A percentile compares a stretch with the other conserved stretches of the same genome.
phyloP scores from a whole-genome alignment of 2,888 invertebrate genomes.

The Eurytoma californica region DNA sequence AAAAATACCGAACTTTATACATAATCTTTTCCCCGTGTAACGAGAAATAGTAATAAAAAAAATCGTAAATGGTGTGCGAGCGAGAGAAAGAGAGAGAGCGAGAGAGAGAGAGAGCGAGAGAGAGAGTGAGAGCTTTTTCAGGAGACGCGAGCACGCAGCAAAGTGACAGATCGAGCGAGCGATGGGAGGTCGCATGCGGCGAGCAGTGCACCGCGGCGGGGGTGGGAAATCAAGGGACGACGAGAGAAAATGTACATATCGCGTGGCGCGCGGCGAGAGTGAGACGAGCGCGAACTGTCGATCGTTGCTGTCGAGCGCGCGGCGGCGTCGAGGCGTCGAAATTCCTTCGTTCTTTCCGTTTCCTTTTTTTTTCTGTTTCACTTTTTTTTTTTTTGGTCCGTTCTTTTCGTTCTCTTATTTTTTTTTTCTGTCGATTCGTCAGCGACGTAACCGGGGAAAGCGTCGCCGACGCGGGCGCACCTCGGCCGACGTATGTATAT shows the following conservation, averaged over 20 bases:
- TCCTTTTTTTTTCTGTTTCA: slow-evolving; percentile 39
- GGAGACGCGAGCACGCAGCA: slow-evolving; percentile 2
- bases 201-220: neutral
- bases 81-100: neutral
- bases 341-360: slow-evolving; percentile 38
- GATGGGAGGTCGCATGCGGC: neutral
- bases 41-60: neutral
- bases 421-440: too few species aligned
- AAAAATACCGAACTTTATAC: neutral
- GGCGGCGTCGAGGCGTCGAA: slow-evolving; percentile 37
- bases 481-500: too few species aligned
- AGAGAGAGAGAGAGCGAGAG: neutral
- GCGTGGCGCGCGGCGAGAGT: slow-evolving; percentile 46
- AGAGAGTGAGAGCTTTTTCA: slow-evolving; percentile 4
- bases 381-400: too few species aligned
- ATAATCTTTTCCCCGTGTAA: slow-evolving; percentile 39
- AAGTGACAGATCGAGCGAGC: slow-evolving; percentile 2
- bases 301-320: slow-evolving; percentile 36
- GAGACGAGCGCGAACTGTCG: slow-evolving; percentile 33
- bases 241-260: slow-evolving; percentile 52
- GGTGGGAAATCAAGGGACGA: neutral
- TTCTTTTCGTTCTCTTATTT: too few species aligned
- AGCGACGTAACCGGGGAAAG: too few species aligned
- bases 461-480: too few species aligned
- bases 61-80: neutral